Base-by-base conservation (phyloP, 2,113 vertebrate species). In the Ploceus nigricollis region DNA sequence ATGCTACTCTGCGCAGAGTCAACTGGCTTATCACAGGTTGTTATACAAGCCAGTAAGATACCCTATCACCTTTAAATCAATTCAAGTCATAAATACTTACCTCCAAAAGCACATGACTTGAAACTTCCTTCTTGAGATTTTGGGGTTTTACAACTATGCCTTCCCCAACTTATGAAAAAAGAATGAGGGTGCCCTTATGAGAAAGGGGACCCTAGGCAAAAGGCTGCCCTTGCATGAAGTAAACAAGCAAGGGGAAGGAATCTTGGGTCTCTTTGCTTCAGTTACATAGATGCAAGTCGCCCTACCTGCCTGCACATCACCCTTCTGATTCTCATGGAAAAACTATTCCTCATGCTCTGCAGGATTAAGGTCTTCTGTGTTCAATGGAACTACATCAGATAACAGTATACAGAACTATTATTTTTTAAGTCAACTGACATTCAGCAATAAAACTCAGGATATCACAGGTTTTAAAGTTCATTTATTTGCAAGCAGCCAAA, bases 401-500 rank as follows among this genome's bases (percentile, higher is more conserved):
- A 91, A 87, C 51, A 92, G 6, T 25, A 86, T 7, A 64, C 24
- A 77, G 71, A 89, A 65, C 23, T 68, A 42, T 23, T 30, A 42
- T 56, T 87, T 87, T 93, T 84, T 54, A 94, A 84, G 45, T 69
- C 47, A 91, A 54, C 42, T 71, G 60, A 82, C 1, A 3, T 70
- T 57, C 64, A 75, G 56, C 73, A 95, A 85, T 81, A 93, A 92
- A 92, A 90, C 64, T 71, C 93, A 75, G 64, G 64, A 85, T 93
- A 85, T 73, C 64, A 63, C 50, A 65, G 18, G 40, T 90, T 85
- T 96, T 78, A 53, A 91, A 90, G 66, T 54, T 87, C 76, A 64
- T 90, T 90, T 96, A 93, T 90, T 93, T 84, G 53, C 56, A 92
- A 78, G 69, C 45, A 90, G 82, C 47, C 71, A 68, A 90, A 66